Evolutionary conservation across 2,113 vertebrate species (phyloP).

Genomic region (Patagioenas fasciata): DNA sequence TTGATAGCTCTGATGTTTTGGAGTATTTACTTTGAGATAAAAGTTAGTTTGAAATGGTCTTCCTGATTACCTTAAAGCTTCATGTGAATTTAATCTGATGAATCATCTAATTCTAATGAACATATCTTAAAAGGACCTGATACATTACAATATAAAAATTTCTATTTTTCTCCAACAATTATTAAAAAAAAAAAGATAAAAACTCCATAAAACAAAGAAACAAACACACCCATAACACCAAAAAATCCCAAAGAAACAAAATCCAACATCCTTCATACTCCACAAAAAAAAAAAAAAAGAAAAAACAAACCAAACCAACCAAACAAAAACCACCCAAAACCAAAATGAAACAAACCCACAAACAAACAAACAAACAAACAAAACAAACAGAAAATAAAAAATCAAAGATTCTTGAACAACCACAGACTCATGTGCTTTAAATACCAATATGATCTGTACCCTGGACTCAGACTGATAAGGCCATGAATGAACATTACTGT

Average conservation of each 20-base stretch:
- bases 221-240: too few species aligned
- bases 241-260: neutral
- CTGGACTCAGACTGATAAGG: neutral
- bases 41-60: neutral
- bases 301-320: too few species aligned
- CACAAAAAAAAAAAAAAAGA: accelerated
- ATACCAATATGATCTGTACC: neutral
- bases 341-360: too few species aligned
- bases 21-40: neutral
- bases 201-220: too few species aligned
- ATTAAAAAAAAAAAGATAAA: accelerated
- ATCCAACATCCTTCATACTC: accelerated
- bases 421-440: neutral
- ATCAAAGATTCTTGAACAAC: neutral
- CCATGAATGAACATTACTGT: neutral
- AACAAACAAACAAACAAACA: too few species aligned
- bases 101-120: neutral
- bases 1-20: neutral
- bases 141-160: neutral
- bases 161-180: neutral
- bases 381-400: neutral
- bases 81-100: neutral
- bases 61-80: neutral
- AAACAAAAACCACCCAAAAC: too few species aligned
- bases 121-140: neutral